Evolutionary conservation across 2,797 vertebrate genomes (phyloP).

Genomic region (Cossypha heuglini): DNA sequence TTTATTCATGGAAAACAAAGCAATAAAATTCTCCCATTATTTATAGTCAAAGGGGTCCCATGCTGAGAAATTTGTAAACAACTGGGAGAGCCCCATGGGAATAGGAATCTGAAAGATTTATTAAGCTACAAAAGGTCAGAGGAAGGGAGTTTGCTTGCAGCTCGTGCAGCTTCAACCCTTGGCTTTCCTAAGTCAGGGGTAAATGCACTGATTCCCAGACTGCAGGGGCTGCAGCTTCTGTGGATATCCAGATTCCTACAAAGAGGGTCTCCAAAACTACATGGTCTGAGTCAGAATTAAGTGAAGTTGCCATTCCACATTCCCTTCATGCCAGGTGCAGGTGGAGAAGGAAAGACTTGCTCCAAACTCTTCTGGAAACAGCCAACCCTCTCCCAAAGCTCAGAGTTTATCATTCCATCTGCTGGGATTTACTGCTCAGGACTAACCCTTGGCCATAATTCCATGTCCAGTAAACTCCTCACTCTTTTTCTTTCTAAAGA

Average conservation of each 20-base stretch:
- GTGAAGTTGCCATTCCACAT: not conserved
- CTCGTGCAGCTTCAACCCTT: conserved; percentile 6
- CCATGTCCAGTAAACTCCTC: not conserved
- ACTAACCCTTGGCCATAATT: not conserved
- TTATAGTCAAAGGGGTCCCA: conserved; percentile 51
- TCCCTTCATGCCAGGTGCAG: not conserved
- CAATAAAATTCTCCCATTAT: conserved; percentile 29
- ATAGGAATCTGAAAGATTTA: conserved; percentile 34
- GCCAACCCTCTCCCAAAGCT: not conserved
- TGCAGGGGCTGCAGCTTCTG: not conserved
- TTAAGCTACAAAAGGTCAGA: conserved; percentile 54
- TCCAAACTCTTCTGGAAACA: not conserved
- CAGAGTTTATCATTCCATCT: not conserved
- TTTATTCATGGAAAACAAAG: conserved; percentile 51
- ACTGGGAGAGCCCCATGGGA: conserved; percentile 34
- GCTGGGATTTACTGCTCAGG: not conserved
- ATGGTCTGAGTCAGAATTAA: not conserved
- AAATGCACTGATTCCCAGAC: not conserved
- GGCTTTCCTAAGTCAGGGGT: not conserved
- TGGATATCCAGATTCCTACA: not conserved
- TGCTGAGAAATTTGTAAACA: conserved; percentile 64
- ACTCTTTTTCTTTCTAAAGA: not conserved
- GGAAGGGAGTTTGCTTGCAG: conserved; percentile 55
- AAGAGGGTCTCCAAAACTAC: not conserved
- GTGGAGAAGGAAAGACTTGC: not conserved